A percentile compares a stretch with the other conserved stretches of the same genome.
Evolutionary conservation across 2,113 vertebrate species (phyloP).

Genomic region (Hydrochoerus hydrochaeris): DNA sequence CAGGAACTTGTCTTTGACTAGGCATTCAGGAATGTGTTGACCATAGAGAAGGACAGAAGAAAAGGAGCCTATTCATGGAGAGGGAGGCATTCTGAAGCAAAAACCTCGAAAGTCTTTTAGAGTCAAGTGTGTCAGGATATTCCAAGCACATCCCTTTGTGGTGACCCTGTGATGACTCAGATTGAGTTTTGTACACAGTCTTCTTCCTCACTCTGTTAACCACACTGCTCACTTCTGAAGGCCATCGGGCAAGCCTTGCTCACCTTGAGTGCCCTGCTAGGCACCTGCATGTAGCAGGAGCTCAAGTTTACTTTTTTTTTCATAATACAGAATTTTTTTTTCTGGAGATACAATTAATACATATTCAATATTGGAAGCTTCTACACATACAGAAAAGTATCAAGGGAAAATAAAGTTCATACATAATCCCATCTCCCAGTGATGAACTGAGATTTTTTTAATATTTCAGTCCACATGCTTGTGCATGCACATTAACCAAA

Average conservation of each 20-base stretch:
- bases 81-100: background rate
- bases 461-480: background rate
- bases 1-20: background rate
- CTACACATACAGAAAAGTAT: background rate
- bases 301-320: background rate
- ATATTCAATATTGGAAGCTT: constrained; percentile 20
- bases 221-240: background rate
- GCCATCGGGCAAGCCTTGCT: background rate
- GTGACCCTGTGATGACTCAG: background rate
- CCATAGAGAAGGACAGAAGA: background rate
- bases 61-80: background rate
- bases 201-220: background rate
- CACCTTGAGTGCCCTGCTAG: background rate
- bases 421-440: background rate
- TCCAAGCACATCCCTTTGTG: background rate
- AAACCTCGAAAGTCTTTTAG: background rate
- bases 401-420: background rate
- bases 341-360: background rate
- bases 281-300: background rate
- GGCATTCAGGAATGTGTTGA: background rate
- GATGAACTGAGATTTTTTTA: background rate
- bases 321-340: background rate
- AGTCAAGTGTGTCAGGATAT: background rate
- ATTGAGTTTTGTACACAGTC: background rate
- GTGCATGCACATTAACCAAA: background rate